Base-by-base conservation (phyloP, 2,113 vertebrate species). In the Mus spicilegus region DNA sequence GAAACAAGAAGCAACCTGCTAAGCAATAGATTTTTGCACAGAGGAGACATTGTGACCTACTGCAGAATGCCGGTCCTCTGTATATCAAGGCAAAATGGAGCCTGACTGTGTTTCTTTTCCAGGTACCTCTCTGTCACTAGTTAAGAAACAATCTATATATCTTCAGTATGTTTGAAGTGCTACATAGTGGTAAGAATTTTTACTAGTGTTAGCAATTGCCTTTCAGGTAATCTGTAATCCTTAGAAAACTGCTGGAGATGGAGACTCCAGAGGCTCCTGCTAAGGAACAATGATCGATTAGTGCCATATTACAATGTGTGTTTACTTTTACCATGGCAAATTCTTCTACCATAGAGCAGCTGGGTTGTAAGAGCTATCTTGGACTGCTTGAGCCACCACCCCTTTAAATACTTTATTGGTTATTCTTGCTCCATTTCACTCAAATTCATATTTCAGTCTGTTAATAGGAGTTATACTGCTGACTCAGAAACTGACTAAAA, bases 361-460 rank as follows among this genome's bases (percentile, higher is more conserved):
- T 87, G 7, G 12, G 24, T 72, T 26, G 0, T 63, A 70, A 91
- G n/a, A 69, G n/a, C 2, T 54, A 39, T 26, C n/a, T 19, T n/a
- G 46, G 42, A 63, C 28, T 69, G 16, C 2, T 46, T 78, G 10
- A 7, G 24, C 7, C 80, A 56, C 17, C 7, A 56, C 1, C 7
- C 65, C 33, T 63, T n/a, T 61, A 93, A 96, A 77, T 72, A 84
- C 46, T 87, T 46, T 69, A 82, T 28, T 82, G 19, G n/a, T 93
- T 88, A 22, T 84, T 90, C 65, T 22, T 95, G 75, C n/a, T 82
- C 30, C 42, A 36, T 39, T 76, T 92, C 69, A 77, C 36, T 33
- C 24, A 65, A 63, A 84, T 93, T 90, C 46, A 70, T 84, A 90
- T 86, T 92, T 97, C 58, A 82, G 61, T 77, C 13, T 90, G 42